Conservation (phyloP, 2,888 invertebrate species). For the Blera fallax region DNA sequence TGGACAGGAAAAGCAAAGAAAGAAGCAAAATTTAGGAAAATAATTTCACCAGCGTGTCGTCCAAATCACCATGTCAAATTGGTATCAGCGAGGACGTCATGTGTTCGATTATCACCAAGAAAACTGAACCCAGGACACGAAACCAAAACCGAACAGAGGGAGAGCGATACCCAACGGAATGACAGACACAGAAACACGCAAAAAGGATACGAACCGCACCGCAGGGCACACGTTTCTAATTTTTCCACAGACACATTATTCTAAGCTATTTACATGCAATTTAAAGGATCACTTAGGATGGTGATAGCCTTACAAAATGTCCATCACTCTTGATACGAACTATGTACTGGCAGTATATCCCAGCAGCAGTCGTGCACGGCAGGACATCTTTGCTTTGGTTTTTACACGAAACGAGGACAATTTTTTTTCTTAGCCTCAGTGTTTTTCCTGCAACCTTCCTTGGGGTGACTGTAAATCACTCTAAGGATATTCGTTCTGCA, state of each 20-base stretch:
- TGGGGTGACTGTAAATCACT: conserved; percentile 59
- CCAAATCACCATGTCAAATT: conserved; percentile 70
- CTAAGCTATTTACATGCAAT: conserved; percentile 63
- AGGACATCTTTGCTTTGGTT: conserved; percentile 62
- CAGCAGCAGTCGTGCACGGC: conserved; percentile 47
- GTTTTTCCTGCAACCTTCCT: conserved; percentile 4
- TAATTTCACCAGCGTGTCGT: conserved; percentile 49
- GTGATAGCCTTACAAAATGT: conserved; percentile 65
- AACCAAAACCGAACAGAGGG: not conserved
- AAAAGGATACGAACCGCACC: conserved; percentile 58
- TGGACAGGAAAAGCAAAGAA: not conserved
- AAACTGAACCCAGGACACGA: conserved; percentile 8
- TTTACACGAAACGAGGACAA: conserved; percentile 61
- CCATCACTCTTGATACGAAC: conserved; percentile 56
- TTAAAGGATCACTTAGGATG: conserved; percentile 68
- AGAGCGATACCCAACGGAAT: not conserved
- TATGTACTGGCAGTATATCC: no score
- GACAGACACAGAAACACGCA: not conserved
- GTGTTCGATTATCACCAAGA: conserved; percentile 67
- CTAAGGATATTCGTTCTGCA: conserved; percentile 24
- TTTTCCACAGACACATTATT: conserved; percentile 41
- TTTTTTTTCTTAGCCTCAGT: conserved; percentile 13
- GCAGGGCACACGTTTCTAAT: conserved; percentile 71
- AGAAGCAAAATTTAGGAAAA: not conserved
- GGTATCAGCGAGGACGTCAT: conserved; percentile 58